Conservation (phyloP, 1,140 invertebrate genomes). For the Lordiphosa stackelbergi region DNA sequence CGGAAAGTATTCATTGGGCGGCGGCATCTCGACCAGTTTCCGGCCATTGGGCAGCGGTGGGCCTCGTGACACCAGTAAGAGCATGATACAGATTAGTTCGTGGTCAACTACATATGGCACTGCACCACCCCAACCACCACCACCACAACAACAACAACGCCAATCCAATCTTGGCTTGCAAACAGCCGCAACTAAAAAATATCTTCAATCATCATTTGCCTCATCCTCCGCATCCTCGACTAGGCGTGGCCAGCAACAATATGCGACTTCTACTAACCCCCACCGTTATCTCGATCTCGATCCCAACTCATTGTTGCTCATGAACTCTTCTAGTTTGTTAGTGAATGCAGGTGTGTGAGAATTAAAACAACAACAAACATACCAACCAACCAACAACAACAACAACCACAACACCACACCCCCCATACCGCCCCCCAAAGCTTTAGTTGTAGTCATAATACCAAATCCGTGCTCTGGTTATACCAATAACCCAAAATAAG, state of each 20-base stretch:
- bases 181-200: constrained; percentile 76
- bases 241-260: constrained; percentile 74
- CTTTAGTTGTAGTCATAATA: constrained; percentile 28
- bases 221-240: constrained; percentile 65
- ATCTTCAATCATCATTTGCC: constrained; percentile 77
- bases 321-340: constrained; percentile 77
- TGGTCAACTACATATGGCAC: constrained; percentile 54
- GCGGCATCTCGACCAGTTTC: constrained; percentile 69
- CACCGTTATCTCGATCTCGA: constrained; percentile 74
- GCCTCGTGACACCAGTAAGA: constrained; percentile 71
- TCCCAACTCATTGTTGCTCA: constrained; percentile 77
- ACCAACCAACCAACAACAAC: constrained; percentile 4
- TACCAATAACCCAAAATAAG: constrained; percentile 12
- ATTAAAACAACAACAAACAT: constrained; percentile 33
- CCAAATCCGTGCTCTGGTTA: constrained; percentile 6
- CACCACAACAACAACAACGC: constrained; percentile 59
- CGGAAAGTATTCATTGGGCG: constrained; percentile 66
- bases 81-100: constrained; percentile 70
- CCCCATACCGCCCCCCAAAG: constrained; percentile 8
- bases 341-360: constrained; percentile 77
- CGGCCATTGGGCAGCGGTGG: constrained; percentile 60
- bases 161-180: constrained; percentile 74
- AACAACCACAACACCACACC: constrained; percentile 6
- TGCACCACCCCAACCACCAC: constrained; percentile 30
- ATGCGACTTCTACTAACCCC: constrained; percentile 73